Evolutionary conservation across 2,888 invertebrate species (phyloP).

Genomic region (Incurvaria masculella): DNA sequence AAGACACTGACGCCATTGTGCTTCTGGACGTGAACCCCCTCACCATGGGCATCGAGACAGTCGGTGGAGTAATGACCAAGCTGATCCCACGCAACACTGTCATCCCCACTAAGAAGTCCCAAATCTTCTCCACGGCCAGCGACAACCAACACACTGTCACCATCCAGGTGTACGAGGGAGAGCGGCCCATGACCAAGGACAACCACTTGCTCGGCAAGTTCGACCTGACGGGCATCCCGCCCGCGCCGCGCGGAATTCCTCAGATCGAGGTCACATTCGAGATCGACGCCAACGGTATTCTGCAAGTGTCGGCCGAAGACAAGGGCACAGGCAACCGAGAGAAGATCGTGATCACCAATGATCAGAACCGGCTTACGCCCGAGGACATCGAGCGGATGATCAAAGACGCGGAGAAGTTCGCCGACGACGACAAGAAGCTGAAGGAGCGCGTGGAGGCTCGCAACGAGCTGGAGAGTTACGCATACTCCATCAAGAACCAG

Average conservation of each 20-base stretch:
- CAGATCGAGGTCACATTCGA: conserved; percentile 95
- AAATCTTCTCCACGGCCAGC: conserved; percentile 98
- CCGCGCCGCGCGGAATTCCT: conserved; percentile 89
- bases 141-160: conserved; percentile 99
- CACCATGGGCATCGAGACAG: conserved; percentile 99
- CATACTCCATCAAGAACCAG: conserved; percentile 97
- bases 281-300: conserved; percentile 91
- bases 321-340: conserved; percentile 99
- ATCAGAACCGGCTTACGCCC: conserved; percentile 94
- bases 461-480: conserved; percentile 96
- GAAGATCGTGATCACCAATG: conserved; percentile 98
- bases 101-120: conserved; percentile 98
- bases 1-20: conserved; percentile 95
- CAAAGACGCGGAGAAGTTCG: conserved; percentile 97
- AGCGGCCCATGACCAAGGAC: conserved; percentile 99
- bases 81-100: conserved; percentile 97
- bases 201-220: conserved; percentile 98
- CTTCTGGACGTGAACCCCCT: conserved; percentile 97
- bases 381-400: conserved; percentile 99
- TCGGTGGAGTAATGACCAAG: conserved; percentile 99
- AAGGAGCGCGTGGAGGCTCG: conserved; percentile 95
- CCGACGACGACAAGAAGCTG: conserved; percentile 96
- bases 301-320: conserved; percentile 97
- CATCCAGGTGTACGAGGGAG: conserved; percentile 98
- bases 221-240: conserved; percentile 95